These are phyloP conservation scores for Acrobasis repandana DNA, from an alignment of 2,888 invertebrate species.

Conservation along the genomic window DNA sequence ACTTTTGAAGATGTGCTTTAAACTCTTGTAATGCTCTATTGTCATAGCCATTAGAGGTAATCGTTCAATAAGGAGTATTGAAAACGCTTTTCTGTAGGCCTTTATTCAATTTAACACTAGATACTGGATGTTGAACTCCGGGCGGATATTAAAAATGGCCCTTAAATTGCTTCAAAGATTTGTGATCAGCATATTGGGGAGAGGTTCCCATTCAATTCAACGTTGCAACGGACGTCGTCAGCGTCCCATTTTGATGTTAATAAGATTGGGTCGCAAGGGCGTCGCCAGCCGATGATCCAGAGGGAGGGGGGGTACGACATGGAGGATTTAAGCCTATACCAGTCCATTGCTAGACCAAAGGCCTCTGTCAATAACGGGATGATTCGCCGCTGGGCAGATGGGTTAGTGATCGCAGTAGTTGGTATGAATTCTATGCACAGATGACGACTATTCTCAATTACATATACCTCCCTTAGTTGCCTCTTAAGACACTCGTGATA, in stretches of 20 bases:
- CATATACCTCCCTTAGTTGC: too few species aligned
- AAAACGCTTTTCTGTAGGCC: constrained; percentile 62
- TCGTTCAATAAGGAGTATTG: constrained; percentile 77
- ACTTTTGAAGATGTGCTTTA: constrained; percentile 38
- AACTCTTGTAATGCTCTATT: constrained; percentile 76
- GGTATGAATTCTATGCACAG: too few species aligned
- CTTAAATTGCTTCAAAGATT: constrained; percentile 69
- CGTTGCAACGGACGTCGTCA: constrained; percentile 39
- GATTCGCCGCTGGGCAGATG: too few species aligned
- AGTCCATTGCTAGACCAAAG: too few species aligned
- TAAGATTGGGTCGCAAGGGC: constrained; percentile 41
- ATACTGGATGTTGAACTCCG: constrained; percentile 65
- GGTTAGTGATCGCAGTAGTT: too few species aligned
- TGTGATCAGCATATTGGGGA: constrained; percentile 63
- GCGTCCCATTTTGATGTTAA: constrained; percentile 52
- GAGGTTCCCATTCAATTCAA: constrained; percentile 57
- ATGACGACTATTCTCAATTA: too few species aligned
- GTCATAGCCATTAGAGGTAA: constrained; percentile 75
- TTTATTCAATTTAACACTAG: constrained; percentile 68
- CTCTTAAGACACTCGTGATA: too few species aligned
- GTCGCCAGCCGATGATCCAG: too few species aligned
- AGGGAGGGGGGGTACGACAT: too few species aligned
- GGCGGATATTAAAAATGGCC: constrained; percentile 76
- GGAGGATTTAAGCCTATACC: too few species aligned
- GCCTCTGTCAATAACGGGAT: too few species aligned